Evolutionary conservation across 2,797 vertebrate genomes (phyloP), one percentile per base, ranked within the genome.

Genomic region (Aplochiton taeniatus): DNA sequence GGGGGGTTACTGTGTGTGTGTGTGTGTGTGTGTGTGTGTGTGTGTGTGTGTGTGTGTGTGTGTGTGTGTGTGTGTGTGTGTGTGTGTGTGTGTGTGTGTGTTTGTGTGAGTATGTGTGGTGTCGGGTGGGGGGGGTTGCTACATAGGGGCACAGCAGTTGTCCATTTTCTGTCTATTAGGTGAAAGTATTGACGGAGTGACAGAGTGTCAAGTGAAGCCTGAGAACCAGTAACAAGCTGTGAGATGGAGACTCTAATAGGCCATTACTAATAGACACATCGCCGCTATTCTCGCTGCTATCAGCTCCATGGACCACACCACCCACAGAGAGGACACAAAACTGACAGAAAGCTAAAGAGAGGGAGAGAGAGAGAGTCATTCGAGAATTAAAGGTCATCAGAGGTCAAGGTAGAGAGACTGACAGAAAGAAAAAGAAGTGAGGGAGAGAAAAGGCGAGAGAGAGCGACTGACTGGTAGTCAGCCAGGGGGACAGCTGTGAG

Each of bases 241-340:
- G 51, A 83, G 61, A 64, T 73, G 70, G 68, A 14, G 59, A 58
- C 73, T 73, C 70, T 78, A 82, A 79, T 66, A 67, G 74, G 50
- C 64, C 62, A 70, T 85, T 78, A 85, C 66, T 69, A n/a, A n/a
- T n/a, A n/a, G n/a, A 70, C 67, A 69, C 54, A 78, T 53, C 63
- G 31, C 51, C 53, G 47, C 58, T 72, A 46, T 63, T 75, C 72
- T 75, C 61, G 3, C 70, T 72, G 55, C 63, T 19, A 50, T 68
- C 68, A 64, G 70, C 76, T 56, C 61, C 61, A 62, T 62, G 75
- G 63, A 61, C 60, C 56, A 68, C 72, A 44, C 43, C 20, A 41
- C 41, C 46, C 14, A 11, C 20, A 18, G 47, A 68, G 63, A 69
- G 63, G 69, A 66, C 58, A 66, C 46, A 53, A 66, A 69, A 62